phyloP scores from a whole-genome alignment of 2,797 vertebrate genomes.

The Vireo griseus region DNA sequence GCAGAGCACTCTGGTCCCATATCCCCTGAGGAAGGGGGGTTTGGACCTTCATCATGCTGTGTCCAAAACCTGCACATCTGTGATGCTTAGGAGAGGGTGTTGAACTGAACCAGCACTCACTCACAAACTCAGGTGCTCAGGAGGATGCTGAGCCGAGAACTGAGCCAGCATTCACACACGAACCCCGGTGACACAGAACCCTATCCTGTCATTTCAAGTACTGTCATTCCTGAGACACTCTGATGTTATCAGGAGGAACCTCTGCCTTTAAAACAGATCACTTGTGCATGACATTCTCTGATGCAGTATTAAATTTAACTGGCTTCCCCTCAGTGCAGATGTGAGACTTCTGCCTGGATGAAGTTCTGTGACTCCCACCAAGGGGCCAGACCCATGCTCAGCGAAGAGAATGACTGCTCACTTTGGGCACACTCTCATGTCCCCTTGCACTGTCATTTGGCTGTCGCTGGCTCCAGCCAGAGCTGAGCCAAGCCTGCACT shows the following conservation, averaged over 20 bases:
- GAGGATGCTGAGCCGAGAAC: not conserved
- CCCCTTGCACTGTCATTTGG: not conserved
- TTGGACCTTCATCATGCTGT: accelerated
- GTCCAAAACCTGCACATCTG: not conserved
- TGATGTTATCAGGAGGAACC: not conserved
- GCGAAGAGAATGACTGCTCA: accelerated
- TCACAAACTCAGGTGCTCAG: not conserved
- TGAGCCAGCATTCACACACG: not conserved
- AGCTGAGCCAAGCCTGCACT: not conserved
- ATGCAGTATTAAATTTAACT: not conserved
- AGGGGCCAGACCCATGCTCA: not conserved
- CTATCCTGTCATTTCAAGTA: not conserved
- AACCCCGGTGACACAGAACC: not conserved
- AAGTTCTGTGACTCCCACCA: not conserved
- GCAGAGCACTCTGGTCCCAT: accelerated
- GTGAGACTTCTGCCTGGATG: not conserved
- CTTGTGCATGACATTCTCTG: not conserved
- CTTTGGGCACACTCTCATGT: accelerated
- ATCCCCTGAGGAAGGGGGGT: accelerated
- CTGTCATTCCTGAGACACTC: not conserved
- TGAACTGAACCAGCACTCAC: not conserved
- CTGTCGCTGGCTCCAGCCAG: not conserved
- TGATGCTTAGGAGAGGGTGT: not conserved
- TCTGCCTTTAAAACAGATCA: not conserved
- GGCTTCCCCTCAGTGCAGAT: not conserved